A percentile compares a stretch with the other conserved stretches of the same genome.
Conservation (phyloP, 2,797 vertebrate species). For the Petrocephalus sullivani region DNA sequence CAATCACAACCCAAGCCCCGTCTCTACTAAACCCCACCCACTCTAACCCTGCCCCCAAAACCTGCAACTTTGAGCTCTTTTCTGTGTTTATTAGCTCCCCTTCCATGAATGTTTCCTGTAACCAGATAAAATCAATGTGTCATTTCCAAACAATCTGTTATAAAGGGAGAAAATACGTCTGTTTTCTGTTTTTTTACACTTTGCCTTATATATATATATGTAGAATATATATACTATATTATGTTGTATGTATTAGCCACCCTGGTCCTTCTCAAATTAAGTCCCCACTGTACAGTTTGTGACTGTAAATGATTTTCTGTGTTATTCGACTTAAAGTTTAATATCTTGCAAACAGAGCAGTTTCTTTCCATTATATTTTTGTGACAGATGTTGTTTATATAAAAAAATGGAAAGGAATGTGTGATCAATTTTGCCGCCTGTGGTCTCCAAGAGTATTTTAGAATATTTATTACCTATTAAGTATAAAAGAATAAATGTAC, state of each 20-base stretch:
- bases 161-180: slow-evolving; percentile 44
- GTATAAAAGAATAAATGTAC: slow-evolving; percentile 65
- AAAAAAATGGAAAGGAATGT: slow-evolving; percentile 54
- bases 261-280: slow-evolving; percentile 47
- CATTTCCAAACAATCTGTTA: slow-evolving; percentile 52
- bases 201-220: slow-evolving; percentile 57
- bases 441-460: slow-evolving; percentile 60
- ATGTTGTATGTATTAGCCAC: slow-evolving; percentile 50
- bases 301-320: slow-evolving; percentile 78
- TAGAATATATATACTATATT: slow-evolving; percentile 48
- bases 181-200: slow-evolving; percentile 56
- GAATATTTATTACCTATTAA: slow-evolving; percentile 45
- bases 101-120: slow-evolving; percentile 67
- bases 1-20: slow-evolving; percentile 25
- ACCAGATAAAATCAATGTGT: slow-evolving; percentile 56
- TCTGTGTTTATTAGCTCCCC: slow-evolving; percentile 50
- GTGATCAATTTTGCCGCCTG: slow-evolving; percentile 59
- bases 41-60: background rate
- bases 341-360: slow-evolving; percentile 67
- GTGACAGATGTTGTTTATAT: slow-evolving; percentile 67
- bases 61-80: slow-evolving; percentile 23
- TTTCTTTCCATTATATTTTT: slow-evolving; percentile 68
- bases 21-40: slow-evolving; percentile 44
- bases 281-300: slow-evolving; percentile 79
- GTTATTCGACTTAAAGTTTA: slow-evolving; percentile 69